phyloP scores from a whole-genome alignment of 2,113 vertebrate genomes.

The Columbina picui region DNA sequence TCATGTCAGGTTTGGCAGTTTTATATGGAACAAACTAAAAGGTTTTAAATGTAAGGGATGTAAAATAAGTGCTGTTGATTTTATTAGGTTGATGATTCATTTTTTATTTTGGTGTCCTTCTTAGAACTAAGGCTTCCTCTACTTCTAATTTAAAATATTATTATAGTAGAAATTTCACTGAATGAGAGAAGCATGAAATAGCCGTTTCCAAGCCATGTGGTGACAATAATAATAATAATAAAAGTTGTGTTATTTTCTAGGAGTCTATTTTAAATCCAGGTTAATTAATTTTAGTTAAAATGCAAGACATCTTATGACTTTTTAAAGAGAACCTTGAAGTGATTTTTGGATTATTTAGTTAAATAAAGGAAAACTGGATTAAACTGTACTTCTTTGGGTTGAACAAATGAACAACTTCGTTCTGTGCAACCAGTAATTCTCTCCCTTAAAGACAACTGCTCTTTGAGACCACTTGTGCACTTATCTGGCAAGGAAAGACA shows the following conservation, averaged over 20 bases:
- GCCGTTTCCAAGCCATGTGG: neutral
- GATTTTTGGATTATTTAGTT: neutral
- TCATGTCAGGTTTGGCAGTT: neutral
- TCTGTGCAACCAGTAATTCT: neutral
- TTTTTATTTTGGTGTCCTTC: neutral
- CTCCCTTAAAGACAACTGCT: neutral
- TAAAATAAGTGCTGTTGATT: neutral
- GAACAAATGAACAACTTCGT: neutral
- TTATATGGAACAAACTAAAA: neutral
- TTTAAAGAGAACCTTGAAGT: neutral
- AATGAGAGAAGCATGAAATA: neutral
- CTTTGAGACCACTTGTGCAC: neutral
- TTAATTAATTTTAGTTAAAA: neutral
- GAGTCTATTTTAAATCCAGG: neutral
- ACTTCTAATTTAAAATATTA: neutral
- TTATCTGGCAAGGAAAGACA: neutral
- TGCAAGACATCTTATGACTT: neutral
- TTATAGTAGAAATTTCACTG: neutral
- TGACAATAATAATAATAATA: neutral
- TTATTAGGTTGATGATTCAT: neutral
- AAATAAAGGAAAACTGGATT: neutral
- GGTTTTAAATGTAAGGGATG: neutral
- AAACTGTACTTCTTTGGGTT: neutral
- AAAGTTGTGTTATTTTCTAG: neutral
- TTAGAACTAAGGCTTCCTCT: neutral